These are phyloP conservation scores for Trachythela sp. DNA, from an alignment of 64 coral and sea anemone species.

Conservation along the genomic window DNA sequence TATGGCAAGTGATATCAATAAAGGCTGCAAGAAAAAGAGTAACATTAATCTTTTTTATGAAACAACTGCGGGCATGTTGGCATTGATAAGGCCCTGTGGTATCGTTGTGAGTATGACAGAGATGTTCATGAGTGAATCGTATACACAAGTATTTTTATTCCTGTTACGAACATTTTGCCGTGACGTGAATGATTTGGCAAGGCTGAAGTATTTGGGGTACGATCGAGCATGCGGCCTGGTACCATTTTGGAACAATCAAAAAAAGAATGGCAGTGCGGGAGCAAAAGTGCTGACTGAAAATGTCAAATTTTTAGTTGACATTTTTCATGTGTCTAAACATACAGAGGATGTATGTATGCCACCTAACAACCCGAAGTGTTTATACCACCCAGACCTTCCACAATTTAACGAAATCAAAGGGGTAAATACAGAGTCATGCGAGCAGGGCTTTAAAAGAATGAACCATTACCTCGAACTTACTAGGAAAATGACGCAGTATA, in stretches of 20 bases:
- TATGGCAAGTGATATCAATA: background rate
- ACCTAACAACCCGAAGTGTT: conserved; percentile 47
- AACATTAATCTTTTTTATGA: conserved; percentile 56
- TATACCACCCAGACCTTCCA: conserved; percentile 33
- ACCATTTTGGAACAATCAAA: conserved; percentile 46
- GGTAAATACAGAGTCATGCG: conserved; percentile 62
- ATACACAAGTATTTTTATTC: conserved; percentile 55
- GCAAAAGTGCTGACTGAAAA: conserved; percentile 32
- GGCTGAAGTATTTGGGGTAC: conserved; percentile 52
- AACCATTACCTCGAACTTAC: conserved; percentile 61
- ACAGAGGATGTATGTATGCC: conserved; percentile 64
- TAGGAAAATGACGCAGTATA: conserved; percentile 60
- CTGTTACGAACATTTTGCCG: conserved; percentile 59
- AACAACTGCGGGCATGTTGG: conserved; percentile 64
- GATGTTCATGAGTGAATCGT: conserved; percentile 74
- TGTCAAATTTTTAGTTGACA: conserved; percentile 63
- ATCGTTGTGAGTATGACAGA: conserved; percentile 60
- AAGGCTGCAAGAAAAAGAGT: conserved; percentile 2
- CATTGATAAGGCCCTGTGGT: conserved; percentile 57
- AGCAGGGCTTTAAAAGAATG: conserved; percentile 52
- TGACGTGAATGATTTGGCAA: conserved; percentile 34
- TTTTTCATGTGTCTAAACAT: conserved; percentile 73
- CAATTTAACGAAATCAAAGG: conserved; percentile 42
- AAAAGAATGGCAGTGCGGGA: conserved; percentile 47
- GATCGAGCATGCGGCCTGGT: conserved; percentile 58